A percentile compares a stretch with the other conserved stretches of the same genome.
phyloP scores from a whole-genome alignment of 37 sponge, comb jelly and placozoan species.

The Theonella swinhoei region DNA sequence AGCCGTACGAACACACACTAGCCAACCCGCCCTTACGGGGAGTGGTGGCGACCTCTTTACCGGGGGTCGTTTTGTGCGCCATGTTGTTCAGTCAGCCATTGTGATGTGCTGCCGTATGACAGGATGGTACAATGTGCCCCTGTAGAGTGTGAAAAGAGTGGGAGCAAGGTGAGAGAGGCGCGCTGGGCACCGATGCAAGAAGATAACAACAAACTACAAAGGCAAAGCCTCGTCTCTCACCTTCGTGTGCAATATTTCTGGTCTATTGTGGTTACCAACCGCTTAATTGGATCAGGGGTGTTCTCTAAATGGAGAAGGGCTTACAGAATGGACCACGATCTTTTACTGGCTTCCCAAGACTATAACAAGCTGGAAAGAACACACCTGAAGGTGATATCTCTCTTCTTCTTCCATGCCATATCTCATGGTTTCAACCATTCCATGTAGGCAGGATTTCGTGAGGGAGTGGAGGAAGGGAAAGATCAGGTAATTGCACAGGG shows the following conservation, averaged over 20 bases:
- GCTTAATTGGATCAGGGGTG: conserved; percentile 2
- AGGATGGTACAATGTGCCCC: conserved; percentile 7
- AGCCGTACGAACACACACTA: conserved; percentile 50
- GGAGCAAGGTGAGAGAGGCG: conserved; percentile 10
- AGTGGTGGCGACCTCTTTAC: background rate
- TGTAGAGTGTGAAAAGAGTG: background rate
- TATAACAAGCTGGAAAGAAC: conserved; percentile 18
- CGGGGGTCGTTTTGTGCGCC: background rate
- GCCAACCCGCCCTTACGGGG: conserved; percentile 29
- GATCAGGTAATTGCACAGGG: conserved; percentile 10
- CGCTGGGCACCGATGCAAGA: conserved; percentile 16
- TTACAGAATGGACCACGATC: conserved; percentile 9
- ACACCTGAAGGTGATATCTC: background rate
- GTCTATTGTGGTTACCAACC: conserved; percentile 1
- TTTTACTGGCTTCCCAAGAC: conserved; percentile 28
- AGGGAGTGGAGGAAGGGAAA: conserved; percentile 35
- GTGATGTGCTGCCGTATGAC: conserved; percentile 1
- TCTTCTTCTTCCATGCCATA: background rate
- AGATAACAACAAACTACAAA: background rate
- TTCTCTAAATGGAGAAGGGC: background rate
- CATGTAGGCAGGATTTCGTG: conserved; percentile 35
- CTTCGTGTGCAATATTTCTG: conserved; percentile 14
- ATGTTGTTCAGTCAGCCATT: background rate
- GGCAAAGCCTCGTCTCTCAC: background rate
- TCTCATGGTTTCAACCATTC: too few species aligned